A percentile compares a stretch with the other conserved stretches of the same genome.
These are phyloP conservation scores for Mustela lutreola DNA, from an alignment of 2,113 vertebrate genomes.

Conservation along the genomic window DNA sequence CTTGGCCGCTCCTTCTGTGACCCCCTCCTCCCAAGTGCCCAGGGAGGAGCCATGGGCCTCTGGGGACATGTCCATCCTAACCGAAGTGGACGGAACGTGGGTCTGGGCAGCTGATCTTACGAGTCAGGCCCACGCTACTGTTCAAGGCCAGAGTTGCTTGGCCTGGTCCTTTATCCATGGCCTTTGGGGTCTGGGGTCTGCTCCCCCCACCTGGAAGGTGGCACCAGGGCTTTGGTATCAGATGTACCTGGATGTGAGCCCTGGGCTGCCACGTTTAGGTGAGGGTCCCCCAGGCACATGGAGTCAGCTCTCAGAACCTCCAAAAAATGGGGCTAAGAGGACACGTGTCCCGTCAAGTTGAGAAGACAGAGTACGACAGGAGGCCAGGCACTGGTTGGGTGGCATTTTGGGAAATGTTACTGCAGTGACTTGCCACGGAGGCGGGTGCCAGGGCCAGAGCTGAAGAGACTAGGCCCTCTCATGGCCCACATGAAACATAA, in stretches of 20 bases:
- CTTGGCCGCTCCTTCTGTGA: background rate
- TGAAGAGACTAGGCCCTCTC: background rate
- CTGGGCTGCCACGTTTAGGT: rapidly evolving
- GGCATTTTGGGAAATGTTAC: background rate
- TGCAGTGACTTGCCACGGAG: background rate
- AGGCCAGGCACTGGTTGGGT: rapidly evolving
- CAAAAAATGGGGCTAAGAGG: background rate
- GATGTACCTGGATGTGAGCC: background rate
- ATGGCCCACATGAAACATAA: background rate
- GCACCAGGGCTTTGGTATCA: background rate
- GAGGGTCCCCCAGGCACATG: background rate
- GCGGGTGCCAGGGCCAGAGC: background rate
- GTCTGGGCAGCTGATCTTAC: background rate
- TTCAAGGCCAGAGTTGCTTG: no score
- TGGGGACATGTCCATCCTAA: rapidly evolving
- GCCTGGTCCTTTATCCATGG: rapidly evolving
- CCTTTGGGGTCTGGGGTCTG: background rate
- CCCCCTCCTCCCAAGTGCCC: background rate
- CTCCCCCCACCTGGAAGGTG: background rate
- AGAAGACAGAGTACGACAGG: background rate
- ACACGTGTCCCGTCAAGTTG: rapidly evolving
- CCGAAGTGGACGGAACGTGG: rapidly evolving
- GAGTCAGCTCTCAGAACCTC: background rate
- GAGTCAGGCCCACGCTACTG: rapidly evolving
- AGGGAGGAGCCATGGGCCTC: background rate